These are phyloP conservation scores for Premnoplex brunnescens DNA, from an alignment of 2,797 vertebrate species.

Conservation along the genomic window DNA sequence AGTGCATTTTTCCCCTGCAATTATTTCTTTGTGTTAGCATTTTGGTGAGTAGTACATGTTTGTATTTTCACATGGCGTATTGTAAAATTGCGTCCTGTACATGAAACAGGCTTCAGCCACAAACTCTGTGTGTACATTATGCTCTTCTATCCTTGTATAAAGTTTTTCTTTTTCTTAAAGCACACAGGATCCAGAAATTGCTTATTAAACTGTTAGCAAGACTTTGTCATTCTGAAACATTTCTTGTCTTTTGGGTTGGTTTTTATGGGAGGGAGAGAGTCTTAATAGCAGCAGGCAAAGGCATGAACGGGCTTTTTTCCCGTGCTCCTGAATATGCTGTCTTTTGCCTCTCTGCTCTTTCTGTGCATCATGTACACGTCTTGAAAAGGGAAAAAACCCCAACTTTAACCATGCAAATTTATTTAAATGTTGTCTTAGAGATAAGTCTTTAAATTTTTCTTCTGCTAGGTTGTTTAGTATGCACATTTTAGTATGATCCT, in stretches of 20 bases:
- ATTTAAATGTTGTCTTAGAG: background rate
- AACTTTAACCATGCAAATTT: background rate
- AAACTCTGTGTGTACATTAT: background rate
- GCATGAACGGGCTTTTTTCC: background rate
- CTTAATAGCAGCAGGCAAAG: background rate
- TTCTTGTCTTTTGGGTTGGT: background rate
- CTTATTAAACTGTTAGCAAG: background rate
- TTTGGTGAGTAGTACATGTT: background rate
- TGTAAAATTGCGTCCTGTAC: background rate
- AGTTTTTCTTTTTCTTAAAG: background rate
- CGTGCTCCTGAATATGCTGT: background rate
- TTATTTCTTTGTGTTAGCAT: background rate
- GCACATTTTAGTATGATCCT: background rate
- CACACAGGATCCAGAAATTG: background rate
- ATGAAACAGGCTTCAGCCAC: background rate
- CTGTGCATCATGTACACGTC: background rate
- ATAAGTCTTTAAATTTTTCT: background rate
- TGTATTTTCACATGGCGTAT: background rate
- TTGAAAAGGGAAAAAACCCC: background rate
- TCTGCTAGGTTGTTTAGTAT: background rate
- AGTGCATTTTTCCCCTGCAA: background rate
- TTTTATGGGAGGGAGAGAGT: accelerated
- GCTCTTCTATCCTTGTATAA: background rate
- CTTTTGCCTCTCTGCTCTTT: background rate
- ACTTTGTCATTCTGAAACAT: background rate